Conservation (phyloP, 2,113 vertebrate genomes). For the Microtus oregoni region DNA sequence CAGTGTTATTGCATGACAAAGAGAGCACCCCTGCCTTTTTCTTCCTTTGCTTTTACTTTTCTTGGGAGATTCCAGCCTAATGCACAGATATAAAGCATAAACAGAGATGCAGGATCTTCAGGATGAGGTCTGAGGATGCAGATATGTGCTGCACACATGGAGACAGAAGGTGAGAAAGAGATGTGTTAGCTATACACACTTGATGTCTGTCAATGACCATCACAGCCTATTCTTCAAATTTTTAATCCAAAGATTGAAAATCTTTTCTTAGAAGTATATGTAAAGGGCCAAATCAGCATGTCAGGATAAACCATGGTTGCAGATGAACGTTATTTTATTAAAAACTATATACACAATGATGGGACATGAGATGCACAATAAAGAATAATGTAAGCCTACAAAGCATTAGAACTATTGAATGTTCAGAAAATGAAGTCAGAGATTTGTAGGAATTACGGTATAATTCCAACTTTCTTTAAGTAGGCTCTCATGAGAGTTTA, state of each 20-base stretch:
- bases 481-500: neutral
- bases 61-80: neutral
- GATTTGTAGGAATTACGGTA: neutral
- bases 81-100: neutral
- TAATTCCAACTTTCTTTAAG: neutral
- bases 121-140: neutral
- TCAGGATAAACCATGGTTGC: neutral
- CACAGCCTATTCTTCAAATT: neutral
- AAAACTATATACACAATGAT: neutral
- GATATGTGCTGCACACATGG: neutral
- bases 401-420: neutral
- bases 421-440: neutral
- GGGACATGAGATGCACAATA: neutral
- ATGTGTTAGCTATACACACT: neutral
- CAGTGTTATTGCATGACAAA: neutral
- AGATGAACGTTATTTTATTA: neutral
- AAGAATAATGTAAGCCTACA: neutral
- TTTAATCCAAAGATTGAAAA: neutral
- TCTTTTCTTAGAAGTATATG: neutral
- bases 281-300: neutral
- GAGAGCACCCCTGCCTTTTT: neutral
- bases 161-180: neutral
- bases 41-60: neutral
- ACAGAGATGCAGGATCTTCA: neutral
- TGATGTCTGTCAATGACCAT: neutral